These are phyloP conservation scores for Neofelis nebulosa DNA, from an alignment of 2,113 vertebrate genomes.

Conservation along the genomic window DNA sequence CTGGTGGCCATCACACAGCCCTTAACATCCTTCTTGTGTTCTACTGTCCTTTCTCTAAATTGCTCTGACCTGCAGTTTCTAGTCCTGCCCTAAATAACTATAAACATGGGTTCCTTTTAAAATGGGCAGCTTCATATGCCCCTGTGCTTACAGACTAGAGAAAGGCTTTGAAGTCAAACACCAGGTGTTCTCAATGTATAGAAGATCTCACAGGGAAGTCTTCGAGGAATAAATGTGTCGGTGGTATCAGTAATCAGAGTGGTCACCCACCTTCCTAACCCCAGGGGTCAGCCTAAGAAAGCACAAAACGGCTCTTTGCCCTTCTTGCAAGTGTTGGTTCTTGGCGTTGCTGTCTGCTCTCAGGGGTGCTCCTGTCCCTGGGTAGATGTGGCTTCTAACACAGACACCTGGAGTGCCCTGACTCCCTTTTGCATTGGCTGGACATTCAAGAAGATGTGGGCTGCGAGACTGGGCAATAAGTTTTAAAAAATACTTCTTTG, in stretches of 20 bases:
- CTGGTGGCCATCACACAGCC: accelerated
- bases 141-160: neutral
- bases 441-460: neutral
- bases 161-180: neutral
- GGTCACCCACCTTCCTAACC: neutral
- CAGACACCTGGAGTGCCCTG: too few relatives aligned
- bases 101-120: neutral
- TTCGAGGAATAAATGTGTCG: neutral
- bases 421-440: neutral
- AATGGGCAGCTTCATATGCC: neutral
- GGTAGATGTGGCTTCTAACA: neutral
- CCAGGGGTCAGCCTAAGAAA: neutral
- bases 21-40: neutral
- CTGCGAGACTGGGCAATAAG: neutral
- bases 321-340: neutral
- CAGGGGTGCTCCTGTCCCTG: accelerated
- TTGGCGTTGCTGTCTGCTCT: accelerated
- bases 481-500: neutral
- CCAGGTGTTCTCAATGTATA: neutral
- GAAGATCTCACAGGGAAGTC: neutral
- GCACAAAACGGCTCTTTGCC: neutral
- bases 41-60: neutral
- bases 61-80: neutral
- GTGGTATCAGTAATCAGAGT: neutral
- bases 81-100: neutral